These are phyloP conservation scores for Oegoconia quadripuncta DNA, from an alignment of 2,888 invertebrate genomes.

Conservation along the genomic window DNA sequence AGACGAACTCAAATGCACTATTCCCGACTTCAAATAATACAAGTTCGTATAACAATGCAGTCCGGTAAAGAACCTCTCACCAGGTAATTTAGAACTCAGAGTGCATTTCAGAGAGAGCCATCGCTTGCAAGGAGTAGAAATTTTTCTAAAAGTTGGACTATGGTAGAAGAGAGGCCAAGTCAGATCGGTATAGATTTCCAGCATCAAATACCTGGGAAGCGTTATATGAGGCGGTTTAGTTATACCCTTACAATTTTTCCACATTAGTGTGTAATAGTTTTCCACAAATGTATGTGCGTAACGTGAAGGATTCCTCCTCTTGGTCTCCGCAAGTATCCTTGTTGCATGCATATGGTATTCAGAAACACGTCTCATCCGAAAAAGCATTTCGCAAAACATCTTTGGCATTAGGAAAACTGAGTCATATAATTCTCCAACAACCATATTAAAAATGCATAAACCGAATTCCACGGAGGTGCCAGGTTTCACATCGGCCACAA, in stretches of 20 bases:
- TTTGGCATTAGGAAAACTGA: constrained; percentile 50
- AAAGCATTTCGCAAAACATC: constrained; percentile 43
- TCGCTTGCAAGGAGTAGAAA: constrained; percentile 2
- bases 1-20: constrained; percentile 5
- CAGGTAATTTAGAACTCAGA: constrained; percentile 2
- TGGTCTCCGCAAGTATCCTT: constrained; percentile 49
- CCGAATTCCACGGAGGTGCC: constrained; percentile 40
- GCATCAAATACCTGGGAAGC: constrained; percentile 4
- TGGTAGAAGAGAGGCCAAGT: constrained; percentile 10
- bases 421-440: constrained; percentile 34
- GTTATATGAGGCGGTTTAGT: neutral
- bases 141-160: constrained; percentile 11
- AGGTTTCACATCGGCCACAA: no score
- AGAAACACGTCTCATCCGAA: constrained; percentile 36
- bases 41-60: constrained; percentile 8
- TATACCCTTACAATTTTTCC: constrained; percentile 39
- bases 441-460: constrained; percentile 33
- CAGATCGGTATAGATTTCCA: constrained; percentile 6
- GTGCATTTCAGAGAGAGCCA: no score
- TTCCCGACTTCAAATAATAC: constrained; percentile 10
- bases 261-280: constrained; percentile 48
- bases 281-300: constrained; percentile 38
- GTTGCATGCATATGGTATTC: constrained; percentile 35
- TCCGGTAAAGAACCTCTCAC: constrained; percentile 8
- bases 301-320: constrained; percentile 40